These are phyloP conservation scores for Acanthoscelides obtectus DNA, from an alignment of 2,888 invertebrate genomes.

Conservation along the genomic window DNA sequence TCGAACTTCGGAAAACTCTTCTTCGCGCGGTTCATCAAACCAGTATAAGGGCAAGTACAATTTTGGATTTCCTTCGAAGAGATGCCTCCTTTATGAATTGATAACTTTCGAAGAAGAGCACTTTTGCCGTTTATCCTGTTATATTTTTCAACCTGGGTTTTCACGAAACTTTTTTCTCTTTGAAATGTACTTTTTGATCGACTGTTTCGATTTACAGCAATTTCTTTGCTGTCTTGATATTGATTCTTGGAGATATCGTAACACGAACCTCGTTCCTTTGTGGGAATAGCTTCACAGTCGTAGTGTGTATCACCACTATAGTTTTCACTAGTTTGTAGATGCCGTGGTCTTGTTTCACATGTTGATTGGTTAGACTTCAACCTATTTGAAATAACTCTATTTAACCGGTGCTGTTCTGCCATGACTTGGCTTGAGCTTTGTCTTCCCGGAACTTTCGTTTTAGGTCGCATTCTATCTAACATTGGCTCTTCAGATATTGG, in stretches of 20 bases:
- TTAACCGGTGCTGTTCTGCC: not conserved
- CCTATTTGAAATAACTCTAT: not conserved
- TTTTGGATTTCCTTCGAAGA: not conserved
- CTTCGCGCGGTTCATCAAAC: conserved; percentile 16
- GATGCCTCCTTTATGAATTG: not conserved
- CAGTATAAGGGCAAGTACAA: conserved; percentile 8
- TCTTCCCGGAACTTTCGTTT: conserved; percentile 11
- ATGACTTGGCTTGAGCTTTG: conserved; percentile 2
- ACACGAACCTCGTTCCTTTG: not conserved
- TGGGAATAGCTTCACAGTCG: not conserved
- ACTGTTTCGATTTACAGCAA: not conserved
- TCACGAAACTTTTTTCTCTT: conserved; percentile 19
- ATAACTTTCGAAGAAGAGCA: not conserved
- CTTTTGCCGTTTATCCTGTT: conserved; percentile 6
- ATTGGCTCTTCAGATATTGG: not conserved
- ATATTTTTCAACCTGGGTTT: conserved; percentile 16
- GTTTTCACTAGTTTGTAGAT: not conserved
- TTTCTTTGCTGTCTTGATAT: not conserved
- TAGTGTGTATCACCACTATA: not conserved
- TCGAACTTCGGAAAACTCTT: conserved; percentile 14
- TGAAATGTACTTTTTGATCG: not conserved
- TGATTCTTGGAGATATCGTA: not conserved
- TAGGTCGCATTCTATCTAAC: not conserved
- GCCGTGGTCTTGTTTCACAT: not conserved
- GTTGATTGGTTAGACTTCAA: not conserved